These are phyloP conservation scores for Nephotettix cincticeps DNA, from an alignment of 1,140 invertebrate genomes.

Conservation along the genomic window DNA sequence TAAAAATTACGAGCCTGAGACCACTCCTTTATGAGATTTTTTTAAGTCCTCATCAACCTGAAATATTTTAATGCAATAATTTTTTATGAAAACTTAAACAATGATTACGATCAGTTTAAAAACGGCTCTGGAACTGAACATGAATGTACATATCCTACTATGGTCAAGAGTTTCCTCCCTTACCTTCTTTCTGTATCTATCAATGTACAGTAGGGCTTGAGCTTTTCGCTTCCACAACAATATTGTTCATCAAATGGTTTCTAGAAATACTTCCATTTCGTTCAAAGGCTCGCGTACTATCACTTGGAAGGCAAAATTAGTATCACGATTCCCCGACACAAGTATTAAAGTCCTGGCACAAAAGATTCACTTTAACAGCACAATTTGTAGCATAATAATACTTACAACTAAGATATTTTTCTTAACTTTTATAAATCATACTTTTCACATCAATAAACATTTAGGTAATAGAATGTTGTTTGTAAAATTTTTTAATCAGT, in stretches of 20 bases:
- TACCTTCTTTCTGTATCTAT: background rate
- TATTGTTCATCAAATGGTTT: conserved; percentile 4
- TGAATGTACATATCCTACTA: conserved; percentile 2
- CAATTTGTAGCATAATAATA: background rate
- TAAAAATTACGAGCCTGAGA: no score
- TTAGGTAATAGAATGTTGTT: background rate
- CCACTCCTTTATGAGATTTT: no score
- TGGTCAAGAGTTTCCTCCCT: background rate
- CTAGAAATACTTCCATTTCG: background rate
- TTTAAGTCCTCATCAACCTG: no score
- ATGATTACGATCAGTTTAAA: no score
- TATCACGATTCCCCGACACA: background rate
- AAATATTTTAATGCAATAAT: no score
- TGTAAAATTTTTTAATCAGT: background rate
- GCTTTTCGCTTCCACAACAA: background rate
- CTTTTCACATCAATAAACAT: background rate
- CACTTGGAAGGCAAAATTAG: background rate
- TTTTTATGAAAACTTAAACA: no score
- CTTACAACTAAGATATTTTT: background rate
- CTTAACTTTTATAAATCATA: conserved; percentile 5
- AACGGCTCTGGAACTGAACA: no score
- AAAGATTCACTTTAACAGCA: background rate
- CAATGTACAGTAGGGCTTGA: background rate
- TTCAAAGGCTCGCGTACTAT: background rate
- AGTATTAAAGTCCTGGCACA: background rate